phyloP scores from a whole-genome alignment of 2,888 invertebrate genomes.

The Epinotia brunnichana region DNA sequence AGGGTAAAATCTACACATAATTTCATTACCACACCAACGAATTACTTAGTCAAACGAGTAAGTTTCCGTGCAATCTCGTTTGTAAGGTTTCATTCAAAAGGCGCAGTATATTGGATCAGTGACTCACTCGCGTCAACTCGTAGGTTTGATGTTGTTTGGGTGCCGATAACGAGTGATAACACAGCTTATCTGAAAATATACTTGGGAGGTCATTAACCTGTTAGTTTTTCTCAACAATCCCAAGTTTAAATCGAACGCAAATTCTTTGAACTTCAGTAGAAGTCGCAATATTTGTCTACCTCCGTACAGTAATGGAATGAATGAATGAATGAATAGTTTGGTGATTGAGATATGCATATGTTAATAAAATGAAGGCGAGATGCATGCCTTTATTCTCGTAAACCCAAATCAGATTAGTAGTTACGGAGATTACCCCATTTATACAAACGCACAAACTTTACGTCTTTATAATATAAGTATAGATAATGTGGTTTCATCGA shows the following conservation, averaged over 20 bases:
- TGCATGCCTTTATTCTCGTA: too few species aligned
- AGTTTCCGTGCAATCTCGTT: constrained; percentile 3
- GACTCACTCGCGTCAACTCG: constrained; percentile 11
- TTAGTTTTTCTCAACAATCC: not conserved
- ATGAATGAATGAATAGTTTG: too few species aligned
- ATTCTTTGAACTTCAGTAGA: too few species aligned
- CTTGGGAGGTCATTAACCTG: not conserved
- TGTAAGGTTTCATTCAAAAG: constrained; percentile 8
- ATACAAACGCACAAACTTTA: too few species aligned
- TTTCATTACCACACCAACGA: not conserved
- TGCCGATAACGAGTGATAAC: constrained; percentile 22
- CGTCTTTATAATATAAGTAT: too few species aligned
- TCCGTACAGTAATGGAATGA: too few species aligned
- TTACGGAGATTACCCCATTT: too few species aligned
- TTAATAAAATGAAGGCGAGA: too few species aligned
- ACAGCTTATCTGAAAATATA: not conserved
- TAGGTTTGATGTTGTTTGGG: constrained; percentile 12
- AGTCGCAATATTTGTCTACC: too few species aligned
- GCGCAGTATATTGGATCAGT: constrained; percentile 26
- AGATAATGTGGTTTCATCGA: too few species aligned
- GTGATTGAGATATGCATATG: too few species aligned
- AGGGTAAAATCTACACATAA: not conserved
- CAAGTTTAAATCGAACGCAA: not conserved
- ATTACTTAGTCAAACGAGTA: constrained; percentile 8
- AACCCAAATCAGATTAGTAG: too few species aligned